phyloP scores from a whole-genome alignment of 2,888 invertebrate species.

The Ectropis crepuscularia region DNA sequence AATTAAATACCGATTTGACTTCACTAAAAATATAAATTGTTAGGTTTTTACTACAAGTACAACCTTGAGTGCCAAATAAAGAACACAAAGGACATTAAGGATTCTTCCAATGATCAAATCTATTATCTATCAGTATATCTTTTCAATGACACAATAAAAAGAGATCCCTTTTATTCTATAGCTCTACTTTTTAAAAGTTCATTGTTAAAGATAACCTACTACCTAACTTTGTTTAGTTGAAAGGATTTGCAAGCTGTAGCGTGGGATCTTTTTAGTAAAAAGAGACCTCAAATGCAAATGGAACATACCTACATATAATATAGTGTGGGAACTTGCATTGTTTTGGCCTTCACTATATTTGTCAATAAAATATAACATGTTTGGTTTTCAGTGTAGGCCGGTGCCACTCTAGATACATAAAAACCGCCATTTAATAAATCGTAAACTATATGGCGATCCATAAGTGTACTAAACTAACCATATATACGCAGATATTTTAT shows the following conservation, averaged over 20 bases:
- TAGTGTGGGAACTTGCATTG: conserved; percentile 1
- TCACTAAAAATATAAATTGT: no score
- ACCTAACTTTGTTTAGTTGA: neutral
- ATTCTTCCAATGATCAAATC: no score
- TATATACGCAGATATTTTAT: no score
- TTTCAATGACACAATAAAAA: neutral
- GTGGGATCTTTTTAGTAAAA: conserved; percentile 7
- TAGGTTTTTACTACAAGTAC: no score
- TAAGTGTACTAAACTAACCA: no score
- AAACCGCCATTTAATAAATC: neutral
- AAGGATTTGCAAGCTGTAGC: neutral
- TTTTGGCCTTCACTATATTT: neutral
- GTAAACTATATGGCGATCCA: no score
- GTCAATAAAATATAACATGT: neutral
- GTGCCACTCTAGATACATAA: neutral
- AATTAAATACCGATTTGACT: no score
- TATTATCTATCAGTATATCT: no score
- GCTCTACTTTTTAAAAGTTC: conserved; percentile 14
- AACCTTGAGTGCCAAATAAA: no score
- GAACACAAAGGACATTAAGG: no score
- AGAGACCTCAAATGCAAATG: conserved; percentile 1
- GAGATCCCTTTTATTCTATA: neutral
- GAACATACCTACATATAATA: no score
- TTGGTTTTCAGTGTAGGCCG: conserved; percentile 2
- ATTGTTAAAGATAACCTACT: conserved; percentile 1